Evolutionary conservation across 2,797 vertebrate genomes (phyloP), one percentile per base, ranked within the genome.

Genomic region (Chrosomus eos): DNA sequence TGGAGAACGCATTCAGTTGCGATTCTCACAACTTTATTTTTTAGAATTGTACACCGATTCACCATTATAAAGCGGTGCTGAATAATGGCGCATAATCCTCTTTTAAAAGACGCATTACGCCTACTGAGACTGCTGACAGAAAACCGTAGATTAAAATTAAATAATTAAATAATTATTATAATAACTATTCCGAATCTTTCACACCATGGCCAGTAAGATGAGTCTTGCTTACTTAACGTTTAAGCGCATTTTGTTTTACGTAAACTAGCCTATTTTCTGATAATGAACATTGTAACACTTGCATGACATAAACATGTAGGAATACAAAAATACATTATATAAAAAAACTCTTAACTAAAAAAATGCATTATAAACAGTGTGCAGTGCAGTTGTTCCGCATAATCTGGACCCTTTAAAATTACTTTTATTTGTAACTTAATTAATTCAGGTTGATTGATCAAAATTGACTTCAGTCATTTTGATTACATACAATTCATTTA

Each of bases 31-130:
- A 62, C 38, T 78, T 78, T 14, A 53, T 53, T 33, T 43, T 43
- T 73, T 23, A 40, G 36, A 40, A n/a, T 31, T 26, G 58, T 23
- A 23, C 48, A 75, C 14, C 19, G 10, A 11, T 36, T 23, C 10
- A 31, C 9, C 2, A 18, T 3, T 67, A 33, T n/a, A 48, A 51
- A 67, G 6, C 40, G 60, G 9, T 36, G 45, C 21, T 16, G 45
- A 68, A 36, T 38, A 26, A 33, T 68, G 31, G 43, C 78, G 78
- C 78, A 19, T 33, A 80, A 68, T 33, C 64, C 31, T 33, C 62
- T 53, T 80, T 80, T 48, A 51, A 28, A 53, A 28, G 28, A 33
- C 64, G 64, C 78, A 53, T 53, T 68, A 33, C 71, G 48, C 28
- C 28, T 53, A 58, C 19, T 5, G 76, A 79, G 26, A 48, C 40